These are phyloP conservation scores for Eumacrocentrus americanus DNA, from an alignment of 2,888 invertebrate genomes.

Conservation along the genomic window DNA sequence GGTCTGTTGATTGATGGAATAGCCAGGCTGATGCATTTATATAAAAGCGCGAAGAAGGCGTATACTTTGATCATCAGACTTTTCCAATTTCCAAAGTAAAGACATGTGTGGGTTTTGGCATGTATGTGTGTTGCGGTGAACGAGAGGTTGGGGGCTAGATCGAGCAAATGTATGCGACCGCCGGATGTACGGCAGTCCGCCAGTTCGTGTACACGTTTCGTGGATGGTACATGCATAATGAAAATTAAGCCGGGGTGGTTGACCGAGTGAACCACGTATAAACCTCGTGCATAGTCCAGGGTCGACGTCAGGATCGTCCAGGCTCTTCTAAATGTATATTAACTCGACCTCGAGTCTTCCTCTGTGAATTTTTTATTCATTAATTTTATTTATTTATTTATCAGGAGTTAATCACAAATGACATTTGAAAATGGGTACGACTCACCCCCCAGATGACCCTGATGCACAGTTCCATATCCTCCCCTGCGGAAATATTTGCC, in stretches of 20 bases:
- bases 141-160: constrained; percentile 11
- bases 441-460: not conserved
- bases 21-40: no score
- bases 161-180: constrained; percentile 11
- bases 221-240: constrained; percentile 34
- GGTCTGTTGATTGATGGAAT: no score
- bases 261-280: constrained; percentile 32
- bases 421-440: not conserved
- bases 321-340: not conserved
- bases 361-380: not conserved
- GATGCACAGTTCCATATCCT: no score
- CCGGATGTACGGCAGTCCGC: constrained; percentile 4
- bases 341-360: not conserved
- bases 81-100: not conserved
- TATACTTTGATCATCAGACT: no score
- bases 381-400: not conserved
- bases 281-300: constrained; percentile 14
- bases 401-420: not conserved
- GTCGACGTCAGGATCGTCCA: constrained; percentile 4
- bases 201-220: constrained; percentile 23
- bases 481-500: no score
- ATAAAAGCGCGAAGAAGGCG: no score
- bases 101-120: constrained; percentile 3
- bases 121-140: constrained; percentile 1
- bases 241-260: constrained; percentile 36